Evolutionary conservation across 1,140 invertebrate species (phyloP).

Genomic region (Caenorhabditis latens): DNA sequence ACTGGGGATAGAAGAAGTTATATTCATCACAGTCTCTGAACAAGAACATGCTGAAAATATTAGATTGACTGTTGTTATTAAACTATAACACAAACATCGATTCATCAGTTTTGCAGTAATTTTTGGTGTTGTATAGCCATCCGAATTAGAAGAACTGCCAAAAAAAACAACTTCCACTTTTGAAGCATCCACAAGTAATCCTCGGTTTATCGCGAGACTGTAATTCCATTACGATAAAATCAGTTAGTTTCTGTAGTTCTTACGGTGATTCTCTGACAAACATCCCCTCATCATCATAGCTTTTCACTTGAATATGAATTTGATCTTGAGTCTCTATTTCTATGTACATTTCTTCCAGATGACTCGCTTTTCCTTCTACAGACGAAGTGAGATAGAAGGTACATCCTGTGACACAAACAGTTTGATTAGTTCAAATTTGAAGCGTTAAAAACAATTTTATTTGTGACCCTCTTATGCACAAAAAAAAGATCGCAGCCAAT

Average conservation of each 20-base stretch:
- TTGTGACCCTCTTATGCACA: too few relatives aligned
- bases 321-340: not conserved
- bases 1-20: not conserved
- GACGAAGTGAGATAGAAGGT: not conserved
- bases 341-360: constrained; percentile 10
- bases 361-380: not conserved
- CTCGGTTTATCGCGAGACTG: not conserved
- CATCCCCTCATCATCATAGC: not conserved
- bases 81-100: not conserved
- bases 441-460: too few relatives aligned
- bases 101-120: not conserved
- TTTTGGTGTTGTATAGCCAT: not conserved
- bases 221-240: too few relatives aligned
- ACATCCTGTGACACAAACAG: not conserved
- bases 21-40: not conserved
- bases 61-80: not conserved
- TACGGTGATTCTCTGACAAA: not conserved
- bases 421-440: too few relatives aligned
- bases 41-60: not conserved
- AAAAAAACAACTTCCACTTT: not conserved
- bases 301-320: not conserved
- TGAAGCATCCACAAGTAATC: not conserved
- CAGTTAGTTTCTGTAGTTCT: not conserved
- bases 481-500: too few relatives aligned
- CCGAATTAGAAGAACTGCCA: too few relatives aligned